Evolutionary conservation across 1,140 invertebrate genomes (phyloP), one percentile per base, ranked within the genome.

Genomic region (Cherax quadricarinatus): DNA sequence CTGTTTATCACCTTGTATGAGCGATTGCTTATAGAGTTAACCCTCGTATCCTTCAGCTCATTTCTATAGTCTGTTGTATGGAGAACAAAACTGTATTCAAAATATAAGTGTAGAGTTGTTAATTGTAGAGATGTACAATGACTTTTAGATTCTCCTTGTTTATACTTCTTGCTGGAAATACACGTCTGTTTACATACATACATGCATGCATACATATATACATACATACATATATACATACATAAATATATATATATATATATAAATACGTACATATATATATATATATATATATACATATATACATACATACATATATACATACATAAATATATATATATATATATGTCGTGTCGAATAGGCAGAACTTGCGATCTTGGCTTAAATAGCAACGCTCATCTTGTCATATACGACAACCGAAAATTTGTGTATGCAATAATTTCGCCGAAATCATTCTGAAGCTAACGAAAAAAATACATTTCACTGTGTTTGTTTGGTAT

Each of bases 201-300:
- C 41, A 81, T 81, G 41, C 41, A 81, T 81, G 41, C 41, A 81
- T 81, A 81, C 49, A 81, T 81, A 30, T 21, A 81, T 81, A 81
- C 41, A 51, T 81, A 81, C 41, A 81, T 41, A 81, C 41, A 48
- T 81, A 81, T 30, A 81, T 81, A 81, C 41, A 81, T 81, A 81
- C 41, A 30, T 81, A 81, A 10, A 30, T 81, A 81, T 81, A 30
- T 81, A 81, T 81, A 30, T 81, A 81, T 81, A 30, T 81, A 81
- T 51, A 30, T 81, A 81, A 10, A 82, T 82, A 21, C 41, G 53
- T 82, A 41, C 41, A 82, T 9, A 41, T 82, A 82, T 3, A 41
- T 82, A 82, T 5, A 5, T 82, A 30, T 9, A 41, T 82, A 82
- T 9, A 41, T 4, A 82, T 9, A 41, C 53, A 82, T 9, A 41